Conservation (phyloP, 2,113 vertebrate species). For the Trinectes maculatus region DNA sequence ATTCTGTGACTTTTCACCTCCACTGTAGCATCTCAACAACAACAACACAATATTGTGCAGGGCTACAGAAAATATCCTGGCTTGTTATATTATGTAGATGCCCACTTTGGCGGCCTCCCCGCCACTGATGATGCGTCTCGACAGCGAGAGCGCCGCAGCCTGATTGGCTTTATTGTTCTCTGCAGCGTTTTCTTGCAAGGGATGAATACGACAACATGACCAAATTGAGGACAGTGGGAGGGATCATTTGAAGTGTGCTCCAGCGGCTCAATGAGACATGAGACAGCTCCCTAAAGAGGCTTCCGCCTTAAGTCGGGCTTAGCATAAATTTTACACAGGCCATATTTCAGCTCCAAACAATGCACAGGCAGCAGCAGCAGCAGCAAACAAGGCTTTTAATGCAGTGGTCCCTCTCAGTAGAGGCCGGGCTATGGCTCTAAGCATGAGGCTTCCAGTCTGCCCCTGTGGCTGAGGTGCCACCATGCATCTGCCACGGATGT, state of each 20-base stretch:
- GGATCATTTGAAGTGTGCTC: slow-evolving; percentile 37
- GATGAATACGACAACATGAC: slow-evolving; percentile 31
- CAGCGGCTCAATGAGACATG: slow-evolving; percentile 50
- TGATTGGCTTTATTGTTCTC: slow-evolving; percentile 25
- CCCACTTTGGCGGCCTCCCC: background rate
- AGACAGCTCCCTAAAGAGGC: slow-evolving; percentile 47
- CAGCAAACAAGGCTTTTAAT: slow-evolving; percentile 42
- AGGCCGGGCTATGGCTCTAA: slow-evolving; percentile 46
- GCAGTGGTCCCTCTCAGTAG: slow-evolving; percentile 20
- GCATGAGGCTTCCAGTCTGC: slow-evolving; percentile 45
- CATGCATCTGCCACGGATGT: slow-evolving; percentile 52
- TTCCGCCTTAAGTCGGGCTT: slow-evolving; percentile 52
- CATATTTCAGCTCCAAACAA: slow-evolving; percentile 58
- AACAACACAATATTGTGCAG: background rate
- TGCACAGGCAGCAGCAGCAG: slow-evolving; percentile 23
- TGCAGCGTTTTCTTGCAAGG: background rate
- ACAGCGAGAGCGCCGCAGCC: background rate
- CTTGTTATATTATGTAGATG: slow-evolving; percentile 7
- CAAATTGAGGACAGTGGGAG: slow-evolving; percentile 37
- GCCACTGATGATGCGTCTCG: background rate
- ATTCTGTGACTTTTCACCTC: background rate
- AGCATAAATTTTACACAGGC: slow-evolving; percentile 54
- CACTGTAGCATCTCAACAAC: background rate
- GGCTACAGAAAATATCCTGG: background rate
- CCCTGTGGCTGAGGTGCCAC: slow-evolving; percentile 41